Conservation (phyloP, 2,888 invertebrate genomes). For the Hirudinaria manillensis region DNA sequence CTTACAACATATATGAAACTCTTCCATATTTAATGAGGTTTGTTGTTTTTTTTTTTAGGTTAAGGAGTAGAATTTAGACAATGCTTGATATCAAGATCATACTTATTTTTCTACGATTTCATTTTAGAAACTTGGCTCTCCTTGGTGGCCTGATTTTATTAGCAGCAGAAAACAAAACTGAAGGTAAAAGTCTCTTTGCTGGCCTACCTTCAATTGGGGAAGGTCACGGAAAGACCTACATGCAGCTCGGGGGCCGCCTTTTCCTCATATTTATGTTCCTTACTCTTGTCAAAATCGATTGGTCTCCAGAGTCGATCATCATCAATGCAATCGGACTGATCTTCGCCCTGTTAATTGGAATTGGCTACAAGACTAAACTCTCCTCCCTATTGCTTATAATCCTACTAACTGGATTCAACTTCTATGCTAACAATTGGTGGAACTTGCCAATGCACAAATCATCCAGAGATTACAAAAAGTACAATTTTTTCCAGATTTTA, state of each 20-base stretch:
- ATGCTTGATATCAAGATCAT: background rate
- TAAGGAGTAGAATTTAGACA: background rate
- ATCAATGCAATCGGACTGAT: constrained; percentile 87
- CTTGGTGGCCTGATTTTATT: constrained; percentile 90
- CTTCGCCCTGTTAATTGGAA: constrained; percentile 86
- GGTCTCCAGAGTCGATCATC: constrained; percentile 75
- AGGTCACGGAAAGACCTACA: constrained; percentile 67
- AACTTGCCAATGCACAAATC: constrained; percentile 87
- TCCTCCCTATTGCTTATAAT: constrained; percentile 87
- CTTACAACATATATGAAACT: constrained; percentile 81
- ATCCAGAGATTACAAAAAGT: constrained; percentile 96
- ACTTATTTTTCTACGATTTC: background rate
- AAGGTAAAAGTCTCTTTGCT: constrained; percentile 89
- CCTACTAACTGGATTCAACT: constrained; percentile 79
- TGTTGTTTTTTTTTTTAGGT: background rate
- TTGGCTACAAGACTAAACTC: constrained; percentile 97
- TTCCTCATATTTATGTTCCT: constrained; percentile 97
- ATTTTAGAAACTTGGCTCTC: constrained; percentile 77
- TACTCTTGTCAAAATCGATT: constrained; percentile 85
- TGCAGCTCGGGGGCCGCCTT: constrained; percentile 89
- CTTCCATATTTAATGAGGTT: constrained; percentile 62
- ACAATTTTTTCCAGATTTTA: constrained; percentile 96
- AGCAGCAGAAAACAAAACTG: constrained; percentile 85
- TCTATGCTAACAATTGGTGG: constrained; percentile 99
- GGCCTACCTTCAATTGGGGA: constrained; percentile 69